Base-by-base conservation (phyloP, 2,888 invertebrate species). In the Acronicta psi region DNA sequence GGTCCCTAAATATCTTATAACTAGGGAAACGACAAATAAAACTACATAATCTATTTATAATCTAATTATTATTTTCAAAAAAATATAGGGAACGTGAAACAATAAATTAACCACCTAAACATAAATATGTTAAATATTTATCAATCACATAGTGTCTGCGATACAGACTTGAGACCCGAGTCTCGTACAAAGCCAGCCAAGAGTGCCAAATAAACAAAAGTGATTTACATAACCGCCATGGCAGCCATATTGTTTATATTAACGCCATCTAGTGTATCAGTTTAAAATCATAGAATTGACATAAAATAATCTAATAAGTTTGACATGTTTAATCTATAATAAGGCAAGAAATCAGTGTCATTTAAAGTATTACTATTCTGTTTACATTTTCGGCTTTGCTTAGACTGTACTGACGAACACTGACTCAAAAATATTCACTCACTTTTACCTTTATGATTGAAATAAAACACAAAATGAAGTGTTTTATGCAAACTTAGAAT, bases 61-160 rank as follows among this genome's bases (percentile, higher is more conserved):
- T 87, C 88, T 90, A 89, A 86, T 91, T 89, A 89, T 89, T 89
- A 88, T 88, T 89, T 87, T 86, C 82, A 88, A 89, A 87, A 88
- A 88, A 89, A 87, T 85, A 88, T 86, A 88, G 86, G 85, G 88
- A 89, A 90, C 86, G 79, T 85, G 86, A 90, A 90, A 90, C 88
- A 91, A 91, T 91, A 91, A 91, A 83, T 90, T 89, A 91, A 87
- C 78, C 84, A 78, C 85, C 84, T 87, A 88, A 86, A 87, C 83
- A 81, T 87, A 87, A 85, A 84, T 83, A 84, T 77, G 80, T 83
- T 83, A 85, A 83, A 82, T 79, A 84, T 83, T 77, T 78, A 75
- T 82, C 77, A 82, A 86, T 86, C 85, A 90, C 89, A 87, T 83
- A 75, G 63, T 64, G 71, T 72, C 73, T 75, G 70, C 38, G 50